phyloP scores from a whole-genome alignment of 2,113 vertebrate species.

The Promerops cafer region DNA sequence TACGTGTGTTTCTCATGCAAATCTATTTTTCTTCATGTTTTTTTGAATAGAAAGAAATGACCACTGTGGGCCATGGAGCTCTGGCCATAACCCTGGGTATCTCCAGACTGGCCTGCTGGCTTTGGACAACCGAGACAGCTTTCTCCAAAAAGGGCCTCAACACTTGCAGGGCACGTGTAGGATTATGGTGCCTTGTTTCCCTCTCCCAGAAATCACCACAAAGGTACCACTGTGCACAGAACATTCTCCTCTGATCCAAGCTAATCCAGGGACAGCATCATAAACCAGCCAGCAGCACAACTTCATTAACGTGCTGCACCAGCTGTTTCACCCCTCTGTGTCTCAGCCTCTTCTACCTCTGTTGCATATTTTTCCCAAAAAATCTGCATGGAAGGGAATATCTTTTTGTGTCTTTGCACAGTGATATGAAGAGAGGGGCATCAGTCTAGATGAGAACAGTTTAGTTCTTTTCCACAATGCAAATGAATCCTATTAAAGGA shows the following conservation, averaged over 20 bases:
- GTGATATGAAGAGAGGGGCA: background rate
- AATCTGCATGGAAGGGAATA: background rate
- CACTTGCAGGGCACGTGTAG: background rate
- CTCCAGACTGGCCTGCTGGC: background rate
- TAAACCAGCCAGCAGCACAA: background rate
- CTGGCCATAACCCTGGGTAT: background rate
- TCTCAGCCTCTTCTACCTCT: background rate
- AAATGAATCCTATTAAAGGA: conserved; percentile 45
- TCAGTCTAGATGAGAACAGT: background rate
- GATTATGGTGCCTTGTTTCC: background rate
- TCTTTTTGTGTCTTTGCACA: background rate
- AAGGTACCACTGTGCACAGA: background rate
- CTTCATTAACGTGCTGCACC: background rate
- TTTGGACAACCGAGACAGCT: background rate
- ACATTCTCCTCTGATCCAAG: background rate
- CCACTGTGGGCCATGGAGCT: background rate
- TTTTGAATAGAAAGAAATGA: background rate
- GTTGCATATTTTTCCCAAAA: background rate
- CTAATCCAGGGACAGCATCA: background rate
- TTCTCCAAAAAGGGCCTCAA: background rate
- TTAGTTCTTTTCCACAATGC: conserved; percentile 14
- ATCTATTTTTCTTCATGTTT: background rate
- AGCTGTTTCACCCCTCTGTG: background rate
- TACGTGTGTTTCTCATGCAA: background rate
- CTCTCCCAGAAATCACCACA: background rate